Base-by-base conservation (phyloP, 1,140 invertebrate species). In the Musca domestica region DNA sequence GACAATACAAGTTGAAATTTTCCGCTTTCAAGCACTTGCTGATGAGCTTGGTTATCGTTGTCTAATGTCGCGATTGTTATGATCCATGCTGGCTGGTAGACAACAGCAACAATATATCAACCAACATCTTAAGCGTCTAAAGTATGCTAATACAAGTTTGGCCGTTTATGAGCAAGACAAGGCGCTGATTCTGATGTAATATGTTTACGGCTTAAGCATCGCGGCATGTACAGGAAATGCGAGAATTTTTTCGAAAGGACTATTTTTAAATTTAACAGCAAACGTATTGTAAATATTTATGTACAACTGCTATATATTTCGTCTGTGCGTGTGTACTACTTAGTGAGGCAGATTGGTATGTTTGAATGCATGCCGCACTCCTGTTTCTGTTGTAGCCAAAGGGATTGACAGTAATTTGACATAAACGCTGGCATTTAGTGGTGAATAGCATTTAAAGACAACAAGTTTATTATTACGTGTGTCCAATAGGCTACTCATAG, bases 321-420 rank as follows among this genome's bases (percentile, higher is more conserved):
- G n/a, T n/a, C n/a, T n/a, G n/a, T 30, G 27, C 27, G 27, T 41
- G 2, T 41, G 10, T 10, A 10, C 34, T 41, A 41, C 34, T 4
- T 30, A 41, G n/a, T n/a, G 34, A 5, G 34, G 34, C 34, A 41
- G 34, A 41, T 41, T 61, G 9, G 34, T 41, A n/a, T 2, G 54
- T 19, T 61, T 61, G 17, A 20, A 17, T 22, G n/a, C 20, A 51
- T 47, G 63, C 22, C 34, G 4, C 34, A 41, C 34, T 7, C 34
- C 2, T 9, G 34, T 12, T 25, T 63, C 14, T 63, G 27, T 30
- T 23, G 46, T 30, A 23, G 64, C 73, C 46, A 64, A 65, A 52
- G 63, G 64, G 68, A 74, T 70, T 74, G 72, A 75, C 73, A 74
- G 68, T 74, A 75, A 73, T 75, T 75, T 75, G 74, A 75, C 73